Conservation (phyloP, 2,888 invertebrate species). For the Linnaemya tessellans region DNA sequence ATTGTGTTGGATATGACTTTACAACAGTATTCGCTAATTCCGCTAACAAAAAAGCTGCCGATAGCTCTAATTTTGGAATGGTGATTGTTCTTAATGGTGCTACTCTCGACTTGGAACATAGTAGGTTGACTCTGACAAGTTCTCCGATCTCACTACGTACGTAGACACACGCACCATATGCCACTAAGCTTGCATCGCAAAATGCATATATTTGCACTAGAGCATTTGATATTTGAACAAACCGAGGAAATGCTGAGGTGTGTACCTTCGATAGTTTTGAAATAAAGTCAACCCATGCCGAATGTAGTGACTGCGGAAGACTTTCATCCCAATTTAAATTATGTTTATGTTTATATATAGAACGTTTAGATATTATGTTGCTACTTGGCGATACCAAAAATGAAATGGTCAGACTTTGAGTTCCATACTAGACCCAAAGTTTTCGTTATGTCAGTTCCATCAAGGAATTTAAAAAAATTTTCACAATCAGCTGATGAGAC, state of each 20-base stretch:
- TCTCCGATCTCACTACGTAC: not conserved
- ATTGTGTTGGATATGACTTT: not conserved
- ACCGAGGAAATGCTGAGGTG: not conserved
- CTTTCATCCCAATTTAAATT: slow-evolving; percentile 54
- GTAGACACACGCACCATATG: not conserved
- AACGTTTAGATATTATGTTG: not conserved
- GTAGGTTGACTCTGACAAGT: not conserved
- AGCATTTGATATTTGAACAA: no score
- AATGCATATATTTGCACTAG: not conserved
- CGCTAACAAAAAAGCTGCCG: slow-evolving; percentile 42
- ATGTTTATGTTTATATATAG: slow-evolving; percentile 34
- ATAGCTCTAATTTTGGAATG: slow-evolving; percentile 68
- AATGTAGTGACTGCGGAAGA: not conserved
- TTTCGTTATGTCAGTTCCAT: slow-evolving; percentile 53
- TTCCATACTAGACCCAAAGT: slow-evolving; percentile 54
- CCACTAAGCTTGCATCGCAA: not conserved
- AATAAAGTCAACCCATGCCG: slow-evolving; percentile 3
- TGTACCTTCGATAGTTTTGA: not conserved
- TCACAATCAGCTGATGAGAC: slow-evolving; percentile 12
- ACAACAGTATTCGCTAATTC: not conserved
- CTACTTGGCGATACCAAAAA: not conserved
- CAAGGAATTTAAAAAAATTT: slow-evolving; percentile 36
- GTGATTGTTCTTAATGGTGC: slow-evolving; percentile 50
- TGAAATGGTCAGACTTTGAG: slow-evolving; percentile 30
- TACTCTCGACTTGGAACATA: slow-evolving; percentile 46